Evolutionary conservation across 2,797 vertebrate genomes (phyloP).

Genomic region (Amazona finschi): DNA sequence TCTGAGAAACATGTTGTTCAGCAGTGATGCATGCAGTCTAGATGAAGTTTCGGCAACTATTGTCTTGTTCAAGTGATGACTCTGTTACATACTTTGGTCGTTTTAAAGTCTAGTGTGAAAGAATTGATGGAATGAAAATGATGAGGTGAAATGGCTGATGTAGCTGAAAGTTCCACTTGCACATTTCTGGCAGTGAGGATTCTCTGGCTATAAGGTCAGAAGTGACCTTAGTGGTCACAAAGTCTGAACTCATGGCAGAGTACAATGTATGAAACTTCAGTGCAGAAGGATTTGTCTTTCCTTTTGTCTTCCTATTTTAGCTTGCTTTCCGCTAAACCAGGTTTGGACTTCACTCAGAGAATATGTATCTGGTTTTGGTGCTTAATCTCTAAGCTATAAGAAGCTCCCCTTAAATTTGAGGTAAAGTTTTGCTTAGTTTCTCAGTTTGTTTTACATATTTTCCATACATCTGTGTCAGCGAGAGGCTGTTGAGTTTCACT

Average conservation of each 20-base stretch:
- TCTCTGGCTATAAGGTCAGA: not conserved
- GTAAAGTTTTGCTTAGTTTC: not conserved
- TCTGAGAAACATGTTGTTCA: not conserved
- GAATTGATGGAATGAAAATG: not conserved
- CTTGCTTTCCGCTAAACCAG: not conserved
- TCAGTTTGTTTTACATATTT: not conserved
- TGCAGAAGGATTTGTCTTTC: not conserved
- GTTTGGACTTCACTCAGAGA: not conserved
- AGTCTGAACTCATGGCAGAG: not conserved
- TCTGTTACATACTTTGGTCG: not conserved
- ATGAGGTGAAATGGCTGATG: not conserved
- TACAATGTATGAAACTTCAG: not conserved
- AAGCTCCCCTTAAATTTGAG: not conserved
- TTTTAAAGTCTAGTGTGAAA: not conserved
- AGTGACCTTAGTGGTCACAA: not conserved
- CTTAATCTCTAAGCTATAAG: not conserved
- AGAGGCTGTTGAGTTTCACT: not conserved
- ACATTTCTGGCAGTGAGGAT: not conserved
- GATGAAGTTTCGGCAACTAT: not conserved
- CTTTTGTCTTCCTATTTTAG: not conserved
- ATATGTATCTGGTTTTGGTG: not conserved
- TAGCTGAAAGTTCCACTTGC: not conserved
- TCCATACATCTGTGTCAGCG: not conserved
- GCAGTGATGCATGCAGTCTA: not conserved
- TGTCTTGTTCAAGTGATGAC: not conserved